Base-by-base conservation (phyloP, 2,888 invertebrate species). In the Hydropsyche betteni region DNA sequence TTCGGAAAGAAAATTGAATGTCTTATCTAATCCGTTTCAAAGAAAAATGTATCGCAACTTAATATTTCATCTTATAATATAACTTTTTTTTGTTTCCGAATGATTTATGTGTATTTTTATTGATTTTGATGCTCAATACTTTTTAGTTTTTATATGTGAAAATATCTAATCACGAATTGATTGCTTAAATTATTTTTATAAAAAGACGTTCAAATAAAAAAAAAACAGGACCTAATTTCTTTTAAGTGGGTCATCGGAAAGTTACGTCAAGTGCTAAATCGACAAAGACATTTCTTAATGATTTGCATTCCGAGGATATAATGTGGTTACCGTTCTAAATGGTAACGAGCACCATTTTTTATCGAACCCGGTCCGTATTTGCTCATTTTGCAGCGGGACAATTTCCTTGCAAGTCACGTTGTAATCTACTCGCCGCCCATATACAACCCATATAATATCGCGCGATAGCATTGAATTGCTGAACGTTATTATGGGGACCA, bases 381-480 rank as follows among this genome's bases (percentile, higher is more conserved):
- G 70, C 51, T 58, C 75, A 50, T 75, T 70, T 75, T 75, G 75
- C 75, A 70, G 34, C 69, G 70, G 61, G 7, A 70, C 75, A 75
- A 75, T 75, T 75, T 75, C 75, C 75, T 75, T 75, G 75, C 75
- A 75, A 75, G 75, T 75, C 75, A 75, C 75, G 75, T 75, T 55
- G 69, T 75, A 75, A 75, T 75, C 75, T 75, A 75, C 75, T 75
- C 58, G 55, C 72, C 61, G 34, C 64, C 72, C 72, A 72, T 72
- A 72, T 72, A 72, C 72, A 72, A 72, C 72, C 72, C 72, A 72
- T 72, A 72, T 72, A 72, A 72, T 72, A 72, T 72, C 72, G 72
- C 55, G 61, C 55, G 72, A 72, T 72, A 72, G 58, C 72, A 72
- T 61, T 72, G 75, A 75, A 70, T 75, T 70, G 75, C 61, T 55